A percentile compares a stretch with the other conserved stretches of the same genome.
These are phyloP conservation scores for Mythimna impura DNA, from an alignment of 2,888 invertebrate species.

Conservation along the genomic window DNA sequence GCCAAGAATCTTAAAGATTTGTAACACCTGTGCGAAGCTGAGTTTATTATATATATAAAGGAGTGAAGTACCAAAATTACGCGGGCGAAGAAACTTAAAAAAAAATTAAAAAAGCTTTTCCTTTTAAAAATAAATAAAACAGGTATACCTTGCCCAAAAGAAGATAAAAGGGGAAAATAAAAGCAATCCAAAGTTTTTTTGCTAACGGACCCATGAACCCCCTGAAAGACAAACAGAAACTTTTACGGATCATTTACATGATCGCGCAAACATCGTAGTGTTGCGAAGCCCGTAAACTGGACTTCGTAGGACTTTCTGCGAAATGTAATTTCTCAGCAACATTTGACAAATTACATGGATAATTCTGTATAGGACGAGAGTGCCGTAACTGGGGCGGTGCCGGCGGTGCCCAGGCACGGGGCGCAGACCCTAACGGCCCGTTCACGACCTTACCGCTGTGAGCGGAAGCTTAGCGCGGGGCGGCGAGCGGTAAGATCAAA, in stretches of 20 bases:
- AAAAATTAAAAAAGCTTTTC: not conserved
- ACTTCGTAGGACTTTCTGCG: slow-evolving; percentile 28
- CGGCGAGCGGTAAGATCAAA: no score
- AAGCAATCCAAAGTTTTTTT: slow-evolving; percentile 29
- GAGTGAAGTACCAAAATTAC: no score
- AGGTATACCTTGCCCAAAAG: not conserved
- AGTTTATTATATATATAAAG: no score
- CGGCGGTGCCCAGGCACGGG: no score
- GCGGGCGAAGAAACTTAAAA: no score
- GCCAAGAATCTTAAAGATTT: no score
- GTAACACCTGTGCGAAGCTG: no score
- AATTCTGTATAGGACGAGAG: not conserved
- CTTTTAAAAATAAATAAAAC: slow-evolving; percentile 12
- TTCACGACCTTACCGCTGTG: no score
- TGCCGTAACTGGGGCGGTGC: no score
- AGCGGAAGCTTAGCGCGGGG: no score
- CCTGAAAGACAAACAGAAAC: slow-evolving; percentile 24
- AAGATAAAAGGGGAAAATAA: slow-evolving; percentile 35
- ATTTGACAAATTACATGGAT: not conserved
- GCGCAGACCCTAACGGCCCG: no score
- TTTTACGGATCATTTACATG: slow-evolving; percentile 30
- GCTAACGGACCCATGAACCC: slow-evolving; percentile 14
- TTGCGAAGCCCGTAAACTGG: not conserved
- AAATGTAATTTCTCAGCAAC: not conserved
- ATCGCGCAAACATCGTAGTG: slow-evolving; percentile 8